These are phyloP conservation scores for Euphonia xanthogaster DNA, from an alignment of 2,797 vertebrate species.

Conservation along the genomic window DNA sequence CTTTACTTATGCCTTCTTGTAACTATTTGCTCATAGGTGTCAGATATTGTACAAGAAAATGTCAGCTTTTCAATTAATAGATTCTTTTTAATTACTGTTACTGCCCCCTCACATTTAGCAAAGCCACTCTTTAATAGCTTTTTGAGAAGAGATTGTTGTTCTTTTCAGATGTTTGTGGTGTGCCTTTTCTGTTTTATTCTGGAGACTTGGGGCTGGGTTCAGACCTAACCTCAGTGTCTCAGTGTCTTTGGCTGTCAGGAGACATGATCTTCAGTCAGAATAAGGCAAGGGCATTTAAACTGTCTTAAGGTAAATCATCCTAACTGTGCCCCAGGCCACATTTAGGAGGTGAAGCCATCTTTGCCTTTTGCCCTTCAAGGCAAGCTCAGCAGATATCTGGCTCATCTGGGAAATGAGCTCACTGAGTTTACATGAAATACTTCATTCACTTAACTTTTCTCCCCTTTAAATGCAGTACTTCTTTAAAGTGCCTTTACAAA, in stretches of 20 bases:
- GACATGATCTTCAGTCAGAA: background rate
- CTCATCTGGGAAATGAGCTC: conserved; percentile 50
- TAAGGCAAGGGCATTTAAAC: conserved; percentile 29
- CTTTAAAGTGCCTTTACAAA: background rate
- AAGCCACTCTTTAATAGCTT: background rate
- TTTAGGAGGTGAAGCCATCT: conserved; percentile 16
- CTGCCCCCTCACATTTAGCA: background rate
- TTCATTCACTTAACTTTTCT: conserved; percentile 6
- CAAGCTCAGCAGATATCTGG: conserved; percentile 22
- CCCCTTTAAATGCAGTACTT: background rate
- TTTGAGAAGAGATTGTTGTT: background rate
- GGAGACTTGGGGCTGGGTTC: background rate
- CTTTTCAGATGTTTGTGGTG: background rate
- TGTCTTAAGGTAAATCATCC: conserved; percentile 41
- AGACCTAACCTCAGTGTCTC: background rate
- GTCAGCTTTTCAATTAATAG: background rate
- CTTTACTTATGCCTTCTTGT: background rate
- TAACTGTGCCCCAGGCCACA: conserved; percentile 36
- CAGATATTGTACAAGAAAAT: background rate
- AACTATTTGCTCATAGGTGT: background rate
- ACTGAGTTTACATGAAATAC: conserved; percentile 25
- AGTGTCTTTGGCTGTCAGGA: conserved; percentile 1
- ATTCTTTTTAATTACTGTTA: background rate
- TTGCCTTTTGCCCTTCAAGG: conserved; percentile 35
- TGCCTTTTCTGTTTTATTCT: background rate